Conservation (phyloP, 1,140 invertebrate genomes). For the Holotrichia oblita region DNA sequence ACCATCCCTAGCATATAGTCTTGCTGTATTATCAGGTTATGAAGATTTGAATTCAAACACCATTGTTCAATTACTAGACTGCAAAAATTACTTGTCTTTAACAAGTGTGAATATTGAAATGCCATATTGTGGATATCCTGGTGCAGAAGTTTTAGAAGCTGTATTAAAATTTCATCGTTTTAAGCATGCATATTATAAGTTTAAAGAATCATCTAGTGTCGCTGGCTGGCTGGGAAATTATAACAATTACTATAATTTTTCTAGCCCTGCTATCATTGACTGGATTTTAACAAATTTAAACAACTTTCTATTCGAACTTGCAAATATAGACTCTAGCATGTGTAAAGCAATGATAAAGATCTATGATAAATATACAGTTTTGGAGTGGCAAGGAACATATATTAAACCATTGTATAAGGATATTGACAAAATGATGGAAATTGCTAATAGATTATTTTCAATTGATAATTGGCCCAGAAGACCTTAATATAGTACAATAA, state of each 20-base stretch:
- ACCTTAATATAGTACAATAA: background rate
- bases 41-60: constrained; percentile 56
- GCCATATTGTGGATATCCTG: constrained; percentile 64
- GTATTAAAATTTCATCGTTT: constrained; percentile 56
- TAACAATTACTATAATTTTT: constrained; percentile 76
- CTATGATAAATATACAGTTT: constrained; percentile 74
- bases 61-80: constrained; percentile 60
- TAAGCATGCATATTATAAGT: constrained; percentile 46
- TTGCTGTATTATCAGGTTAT: constrained; percentile 64
- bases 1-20: constrained; percentile 74
- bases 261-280: constrained; percentile 73
- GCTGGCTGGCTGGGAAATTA: constrained; percentile 78
- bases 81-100: constrained; percentile 62
- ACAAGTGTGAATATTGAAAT: constrained; percentile 66
- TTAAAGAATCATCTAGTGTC: constrained; percentile 54
- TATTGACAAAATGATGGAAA: constrained; percentile 17
- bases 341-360: constrained; percentile 70
- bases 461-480: constrained; percentile 37
- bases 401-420: constrained; percentile 30
- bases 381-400: constrained; percentile 72
- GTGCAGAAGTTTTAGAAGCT: constrained; percentile 63
- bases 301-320: constrained; percentile 65
- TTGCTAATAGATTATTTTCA: constrained; percentile 17
- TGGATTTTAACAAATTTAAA: constrained; percentile 70
- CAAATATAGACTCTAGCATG: constrained; percentile 68